Conservation (phyloP, 2,888 invertebrate species). For the Amiota mariae region DNA sequence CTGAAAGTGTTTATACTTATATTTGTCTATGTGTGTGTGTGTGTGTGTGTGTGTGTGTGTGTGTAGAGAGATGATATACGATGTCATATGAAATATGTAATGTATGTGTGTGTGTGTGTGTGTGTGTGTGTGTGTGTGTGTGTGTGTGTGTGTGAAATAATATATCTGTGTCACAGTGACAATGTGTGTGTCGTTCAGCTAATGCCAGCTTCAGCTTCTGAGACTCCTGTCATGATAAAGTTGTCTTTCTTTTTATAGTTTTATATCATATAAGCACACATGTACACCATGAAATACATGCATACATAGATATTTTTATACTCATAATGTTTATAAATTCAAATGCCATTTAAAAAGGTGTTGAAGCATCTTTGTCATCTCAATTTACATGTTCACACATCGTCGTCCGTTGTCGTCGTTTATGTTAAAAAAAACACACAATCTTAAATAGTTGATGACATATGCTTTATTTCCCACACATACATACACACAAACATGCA, state of each 20-base stretch:
- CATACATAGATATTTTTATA: conserved; percentile 2
- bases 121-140: background rate
- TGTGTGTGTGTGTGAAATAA: background rate
- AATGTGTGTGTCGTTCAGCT: conserved; percentile 2
- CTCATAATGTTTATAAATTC: conserved; percentile 19
- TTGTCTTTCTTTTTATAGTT: conserved; percentile 2
- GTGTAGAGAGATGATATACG: conserved; percentile 18
- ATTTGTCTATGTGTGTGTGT: conserved; percentile 19
- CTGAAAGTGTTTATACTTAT: conserved; percentile 10
- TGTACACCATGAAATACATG: background rate
- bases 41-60: conserved; percentile 19
- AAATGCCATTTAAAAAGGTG: conserved; percentile 32
- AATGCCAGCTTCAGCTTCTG: conserved; percentile 2
- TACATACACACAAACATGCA: background rate
- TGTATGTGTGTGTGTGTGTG: conserved; percentile 22
- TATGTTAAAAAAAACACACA: background rate
- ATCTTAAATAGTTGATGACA: background rate
- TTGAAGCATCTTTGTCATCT: conserved; percentile 34
- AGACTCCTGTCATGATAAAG: conserved; percentile 15
- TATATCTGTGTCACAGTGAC: too few species aligned
- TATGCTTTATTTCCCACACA: background rate
- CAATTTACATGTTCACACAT: conserved; percentile 31
- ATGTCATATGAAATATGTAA: background rate
- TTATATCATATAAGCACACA: background rate
- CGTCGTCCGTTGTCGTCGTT: background rate